Evolutionary conservation across 2,888 invertebrate species (phyloP).

Genomic region (Mesoligia furuncula): DNA sequence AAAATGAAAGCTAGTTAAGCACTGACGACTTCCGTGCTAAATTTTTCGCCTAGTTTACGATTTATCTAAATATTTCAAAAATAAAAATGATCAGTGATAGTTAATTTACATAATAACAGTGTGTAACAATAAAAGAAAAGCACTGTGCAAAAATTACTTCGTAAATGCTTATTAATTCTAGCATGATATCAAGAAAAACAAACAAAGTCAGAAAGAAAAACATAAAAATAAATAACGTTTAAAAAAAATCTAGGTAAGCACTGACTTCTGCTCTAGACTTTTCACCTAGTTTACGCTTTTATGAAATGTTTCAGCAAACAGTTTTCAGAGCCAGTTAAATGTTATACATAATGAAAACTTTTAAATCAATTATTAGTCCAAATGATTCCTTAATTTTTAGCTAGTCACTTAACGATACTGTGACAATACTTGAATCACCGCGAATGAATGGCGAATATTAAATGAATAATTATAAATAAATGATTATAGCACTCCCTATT

Average conservation of each 20-base stretch:
- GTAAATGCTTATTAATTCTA: too few species aligned
- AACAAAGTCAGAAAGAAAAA: neutral
- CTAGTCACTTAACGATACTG: neutral
- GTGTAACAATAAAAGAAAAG: too few species aligned
- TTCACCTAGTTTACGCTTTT: neutral
- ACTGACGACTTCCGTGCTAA: neutral
- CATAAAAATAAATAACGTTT: neutral
- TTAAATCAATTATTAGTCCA: neutral
- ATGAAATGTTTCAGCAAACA: neutral
- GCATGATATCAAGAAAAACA: neutral
- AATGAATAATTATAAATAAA: too few species aligned
- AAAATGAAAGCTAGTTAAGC: neutral
- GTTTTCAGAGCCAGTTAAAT: neutral
- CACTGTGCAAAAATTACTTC: too few species aligned
- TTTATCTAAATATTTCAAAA: too few species aligned
- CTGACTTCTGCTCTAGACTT: neutral
- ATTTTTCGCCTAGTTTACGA: neutral
- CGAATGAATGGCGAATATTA: neutral
- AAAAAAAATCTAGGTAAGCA: neutral
- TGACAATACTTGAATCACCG: neutral
- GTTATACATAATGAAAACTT: neutral
- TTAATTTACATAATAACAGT: too few species aligned
- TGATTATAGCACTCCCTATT: neutral
- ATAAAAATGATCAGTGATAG: too few species aligned
- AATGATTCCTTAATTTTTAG: too few species aligned